These are phyloP conservation scores for Muscicapa comitata DNA, from an alignment of 2,797 vertebrate genomes.

Conservation along the genomic window DNA sequence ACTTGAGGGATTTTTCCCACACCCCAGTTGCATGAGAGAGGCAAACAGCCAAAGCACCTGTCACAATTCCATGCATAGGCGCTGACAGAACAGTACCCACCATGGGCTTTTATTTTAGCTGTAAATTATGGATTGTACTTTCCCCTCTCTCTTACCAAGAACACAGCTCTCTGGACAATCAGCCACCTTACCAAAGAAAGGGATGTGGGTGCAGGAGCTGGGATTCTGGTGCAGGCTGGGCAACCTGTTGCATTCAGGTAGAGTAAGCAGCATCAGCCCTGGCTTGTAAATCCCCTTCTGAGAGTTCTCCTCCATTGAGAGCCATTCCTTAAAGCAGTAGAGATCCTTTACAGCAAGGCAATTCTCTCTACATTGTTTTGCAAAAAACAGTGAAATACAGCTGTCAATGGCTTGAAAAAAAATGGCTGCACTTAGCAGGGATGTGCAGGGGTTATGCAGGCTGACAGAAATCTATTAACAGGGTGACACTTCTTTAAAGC, in stretches of 20 bases:
- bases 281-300: constrained; percentile 78
- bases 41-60: background rate
- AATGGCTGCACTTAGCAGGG: background rate
- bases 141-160: background rate
- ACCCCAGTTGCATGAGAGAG: rapidly evolving
- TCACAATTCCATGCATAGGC: background rate
- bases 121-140: rapidly evolving
- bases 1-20: background rate
- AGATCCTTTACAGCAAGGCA: constrained; percentile 93
- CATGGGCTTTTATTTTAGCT: background rate
- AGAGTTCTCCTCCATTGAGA: constrained; percentile 78
- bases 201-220: constrained; percentile 81
- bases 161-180: rapidly evolving
- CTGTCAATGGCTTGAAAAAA: constrained; percentile 13
- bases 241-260: constrained; percentile 86
- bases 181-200: constrained; percentile 84
- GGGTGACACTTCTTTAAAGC: background rate
- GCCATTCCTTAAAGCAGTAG: constrained; percentile 94
- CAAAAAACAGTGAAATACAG: constrained; percentile 60
- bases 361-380: constrained; percentile 85
- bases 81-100: background rate
- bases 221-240: constrained; percentile 84
- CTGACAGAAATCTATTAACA: background rate
- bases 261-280: constrained; percentile 65
- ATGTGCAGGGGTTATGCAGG: background rate